Percentiles rank a stretch among this genome's conserved stretches.
phyloP scores from a whole-genome alignment of 2,113 vertebrate genomes.

The Pycnonotus jocosus region DNA sequence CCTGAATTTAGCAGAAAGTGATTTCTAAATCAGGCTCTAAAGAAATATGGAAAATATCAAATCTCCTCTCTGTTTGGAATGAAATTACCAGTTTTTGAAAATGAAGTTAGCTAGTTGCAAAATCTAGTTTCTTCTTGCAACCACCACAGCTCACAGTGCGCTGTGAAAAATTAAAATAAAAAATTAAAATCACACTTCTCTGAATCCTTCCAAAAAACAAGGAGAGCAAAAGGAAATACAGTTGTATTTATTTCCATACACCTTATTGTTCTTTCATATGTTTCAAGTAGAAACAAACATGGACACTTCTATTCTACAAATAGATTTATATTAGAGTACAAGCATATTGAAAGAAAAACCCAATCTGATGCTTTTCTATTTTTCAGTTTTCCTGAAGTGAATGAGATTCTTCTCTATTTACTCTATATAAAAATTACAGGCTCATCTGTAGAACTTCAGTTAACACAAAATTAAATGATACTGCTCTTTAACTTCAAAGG shows the following conservation, averaged over 20 bases:
- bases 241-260: neutral
- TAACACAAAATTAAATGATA: neutral
- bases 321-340: neutral
- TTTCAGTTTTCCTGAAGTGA: neutral
- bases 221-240: neutral
- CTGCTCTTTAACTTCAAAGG: neutral
- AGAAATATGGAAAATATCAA: neutral
- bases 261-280: neutral
- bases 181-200: neutral
- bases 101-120: neutral
- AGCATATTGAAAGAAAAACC: neutral
- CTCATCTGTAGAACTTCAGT: neutral
- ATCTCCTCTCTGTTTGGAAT: neutral
- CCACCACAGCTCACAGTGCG: neutral
- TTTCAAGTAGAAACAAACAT: neutral
- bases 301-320: neutral
- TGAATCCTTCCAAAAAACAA: neutral
- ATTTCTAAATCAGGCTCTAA: neutral
- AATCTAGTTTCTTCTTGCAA: neutral
- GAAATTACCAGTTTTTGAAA: neutral
- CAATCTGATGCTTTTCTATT: neutral
- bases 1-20: neutral
- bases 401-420: neutral
- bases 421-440: neutral
- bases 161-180: neutral